Evolutionary conservation across 2,888 invertebrate species (phyloP).

Genomic region (Dusona sp.): DNA sequence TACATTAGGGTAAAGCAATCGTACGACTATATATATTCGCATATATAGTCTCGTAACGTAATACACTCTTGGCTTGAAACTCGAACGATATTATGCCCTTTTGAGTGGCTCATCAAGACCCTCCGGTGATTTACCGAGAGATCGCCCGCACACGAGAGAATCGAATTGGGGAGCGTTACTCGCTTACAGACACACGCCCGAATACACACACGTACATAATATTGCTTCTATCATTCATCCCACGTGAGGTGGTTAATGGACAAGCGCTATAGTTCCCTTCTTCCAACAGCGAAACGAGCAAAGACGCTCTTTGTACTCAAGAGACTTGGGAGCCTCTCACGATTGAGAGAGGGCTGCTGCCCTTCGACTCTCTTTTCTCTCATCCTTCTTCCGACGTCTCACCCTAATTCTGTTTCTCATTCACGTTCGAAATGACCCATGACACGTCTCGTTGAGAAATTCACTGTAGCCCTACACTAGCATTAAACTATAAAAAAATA

Average conservation of each 20-base stretch:
- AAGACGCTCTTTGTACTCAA: constrained; percentile 52
- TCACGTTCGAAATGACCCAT: constrained; percentile 32
- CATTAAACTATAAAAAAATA: not conserved
- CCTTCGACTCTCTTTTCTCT: constrained; percentile 33
- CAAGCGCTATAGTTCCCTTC: constrained; percentile 37
- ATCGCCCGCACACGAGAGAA: constrained; percentile 50
- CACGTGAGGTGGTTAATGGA: constrained; percentile 55
- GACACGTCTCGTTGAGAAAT: constrained; percentile 20
- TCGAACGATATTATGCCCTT: constrained; percentile 63
- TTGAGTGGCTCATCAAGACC: constrained; percentile 64
- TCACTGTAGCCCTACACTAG: constrained; percentile 2
- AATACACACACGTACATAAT: constrained; percentile 14
- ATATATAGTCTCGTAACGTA: constrained; percentile 12
- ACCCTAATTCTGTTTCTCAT: constrained; percentile 53
- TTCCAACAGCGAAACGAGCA: constrained; percentile 29
- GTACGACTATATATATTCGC: not conserved
- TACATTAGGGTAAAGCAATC: not conserved
- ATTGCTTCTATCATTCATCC: constrained; percentile 40
- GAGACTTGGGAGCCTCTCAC: constrained; percentile 34
- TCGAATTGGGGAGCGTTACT: constrained; percentile 36
- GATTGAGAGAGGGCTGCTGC: constrained; percentile 37
- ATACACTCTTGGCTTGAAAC: constrained; percentile 25
- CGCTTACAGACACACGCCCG: not conserved
- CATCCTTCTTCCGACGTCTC: constrained; percentile 16
- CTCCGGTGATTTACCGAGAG: constrained; percentile 64